Conservation (phyloP, 2,888 invertebrate species). For the Oscheius sp. region DNA sequence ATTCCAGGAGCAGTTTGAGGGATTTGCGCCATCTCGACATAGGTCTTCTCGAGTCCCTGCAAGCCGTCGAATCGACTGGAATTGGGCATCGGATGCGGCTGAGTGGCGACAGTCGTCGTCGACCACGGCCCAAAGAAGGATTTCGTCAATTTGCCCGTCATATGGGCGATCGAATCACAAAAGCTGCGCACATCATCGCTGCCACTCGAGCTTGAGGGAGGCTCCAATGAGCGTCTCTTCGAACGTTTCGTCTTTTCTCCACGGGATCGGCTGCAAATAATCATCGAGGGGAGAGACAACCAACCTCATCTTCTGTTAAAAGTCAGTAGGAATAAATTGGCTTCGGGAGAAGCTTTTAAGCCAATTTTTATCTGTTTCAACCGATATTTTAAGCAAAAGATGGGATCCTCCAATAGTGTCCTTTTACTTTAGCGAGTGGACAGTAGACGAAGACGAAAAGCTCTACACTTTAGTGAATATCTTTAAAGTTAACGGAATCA, state of each 20-base stretch:
- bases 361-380: no score
- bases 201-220: neutral
- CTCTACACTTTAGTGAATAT: slow-evolving; percentile 77
- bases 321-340: no score
- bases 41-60: neutral
- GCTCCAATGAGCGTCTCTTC: no score
- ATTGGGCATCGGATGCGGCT: neutral
- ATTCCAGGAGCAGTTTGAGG: neutral
- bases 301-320: no score
- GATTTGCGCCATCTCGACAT: neutral
- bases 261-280: no score
- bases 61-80: neutral
- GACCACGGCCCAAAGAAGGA: no score
- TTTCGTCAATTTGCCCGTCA: slow-evolving; percentile 8
- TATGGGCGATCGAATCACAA: slow-evolving; percentile 10
- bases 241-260: no score
- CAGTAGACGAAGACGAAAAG: slow-evolving; percentile 78
- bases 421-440: no score
- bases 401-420: no score
- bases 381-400: no score
- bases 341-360: no score
- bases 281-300: no score
- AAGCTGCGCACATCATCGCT: slow-evolving; percentile 21
- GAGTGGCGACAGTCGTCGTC: neutral
- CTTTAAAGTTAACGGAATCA: slow-evolving; percentile 77